Evolutionary conservation across 1,140 invertebrate species (phyloP).

Genomic region (Trachelipus rathkii): DNA sequence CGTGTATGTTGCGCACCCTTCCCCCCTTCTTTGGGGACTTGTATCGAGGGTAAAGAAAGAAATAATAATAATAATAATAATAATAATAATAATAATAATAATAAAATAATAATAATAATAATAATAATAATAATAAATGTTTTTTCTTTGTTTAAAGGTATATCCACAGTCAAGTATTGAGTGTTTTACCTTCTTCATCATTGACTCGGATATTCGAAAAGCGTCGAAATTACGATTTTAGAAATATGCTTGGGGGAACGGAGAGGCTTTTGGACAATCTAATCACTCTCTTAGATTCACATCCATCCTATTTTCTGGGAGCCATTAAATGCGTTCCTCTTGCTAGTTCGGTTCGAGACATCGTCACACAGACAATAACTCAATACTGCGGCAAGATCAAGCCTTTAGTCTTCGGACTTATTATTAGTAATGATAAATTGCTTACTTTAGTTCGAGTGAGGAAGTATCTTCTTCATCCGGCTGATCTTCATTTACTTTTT

Average conservation of each 20-base stretch:
- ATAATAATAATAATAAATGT: too few relatives aligned
- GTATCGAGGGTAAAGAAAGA: too few relatives aligned
- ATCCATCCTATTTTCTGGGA: conserved; percentile 79
- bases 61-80: too few relatives aligned
- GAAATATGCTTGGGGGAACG: conserved; percentile 78
- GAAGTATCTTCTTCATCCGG: conserved; percentile 87
- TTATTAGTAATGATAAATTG: conserved; percentile 84
- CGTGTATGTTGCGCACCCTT: too few relatives aligned
- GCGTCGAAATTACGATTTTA: conserved; percentile 81
- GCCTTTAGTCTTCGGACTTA: conserved; percentile 76
- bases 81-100: too few relatives aligned
- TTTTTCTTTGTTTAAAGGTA: conserved; percentile 59
- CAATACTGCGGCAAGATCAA: conserved; percentile 82
- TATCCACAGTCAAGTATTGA: conserved; percentile 81
- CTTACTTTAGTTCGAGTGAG: conserved; percentile 91
- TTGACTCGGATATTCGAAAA: conserved; percentile 77
- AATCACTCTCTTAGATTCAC: conserved; percentile 75
- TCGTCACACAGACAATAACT: conserved; percentile 79
- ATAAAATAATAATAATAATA: too few relatives aligned
- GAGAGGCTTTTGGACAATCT: conserved; percentile 89
- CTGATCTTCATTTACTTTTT: conserved; percentile 86
- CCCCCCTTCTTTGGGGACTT: too few relatives aligned
- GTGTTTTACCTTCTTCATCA: conserved; percentile 73
- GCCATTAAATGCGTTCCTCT: conserved; percentile 83
- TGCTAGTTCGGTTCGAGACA: conserved; percentile 69